A percentile compares a stretch with the other conserved stretches of the same genome.
Conservation (phyloP, 2,888 invertebrate genomes). For the Steinernema carpocapsae region DNA sequence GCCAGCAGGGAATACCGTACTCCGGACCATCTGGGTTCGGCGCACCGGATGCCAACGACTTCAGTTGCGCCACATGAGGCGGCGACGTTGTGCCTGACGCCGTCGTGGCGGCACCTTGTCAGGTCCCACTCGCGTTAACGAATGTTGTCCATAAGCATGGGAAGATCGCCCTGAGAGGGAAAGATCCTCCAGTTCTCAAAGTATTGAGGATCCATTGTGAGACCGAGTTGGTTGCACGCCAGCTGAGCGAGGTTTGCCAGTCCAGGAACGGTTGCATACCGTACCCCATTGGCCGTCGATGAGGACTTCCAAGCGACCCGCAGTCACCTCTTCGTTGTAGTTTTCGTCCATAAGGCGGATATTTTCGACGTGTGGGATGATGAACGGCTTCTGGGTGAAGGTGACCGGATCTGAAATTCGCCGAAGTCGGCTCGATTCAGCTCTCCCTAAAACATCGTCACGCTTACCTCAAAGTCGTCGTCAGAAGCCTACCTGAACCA, state of each 20-base stretch:
- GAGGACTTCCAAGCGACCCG: conserved; percentile 81
- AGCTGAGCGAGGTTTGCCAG: conserved; percentile 85
- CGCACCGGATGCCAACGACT: conserved; percentile 69
- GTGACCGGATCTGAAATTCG: conserved; percentile 50
- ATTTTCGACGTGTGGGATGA: conserved; percentile 47
- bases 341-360: conserved; percentile 65
- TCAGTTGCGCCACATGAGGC: conserved; percentile 50
- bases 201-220: conserved; percentile 85
- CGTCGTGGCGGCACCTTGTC: conserved; percentile 80
- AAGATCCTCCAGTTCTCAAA: conserved; percentile 74
- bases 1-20: conserved; percentile 86
- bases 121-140: conserved; percentile 81
- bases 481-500: conserved; percentile 77
- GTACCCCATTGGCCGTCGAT: conserved; percentile 90
- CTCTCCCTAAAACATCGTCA: conserved; percentile 53
- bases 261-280: conserved; percentile 95
- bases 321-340: conserved; percentile 70
- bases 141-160: conserved; percentile 77
- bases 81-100: conserved; percentile 75
- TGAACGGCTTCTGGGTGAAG: conserved; percentile 62
- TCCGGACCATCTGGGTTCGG: conserved; percentile 91
- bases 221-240: conserved; percentile 91
- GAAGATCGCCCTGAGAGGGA: conserved; percentile 59
- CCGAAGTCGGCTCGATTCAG: conserved; percentile 58
- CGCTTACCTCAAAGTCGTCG: not conserved